Evolutionary conservation across 2,113 vertebrate species (phyloP), one percentile per base, ranked within the genome.

Genomic region (Lampris incognitus): DNA sequence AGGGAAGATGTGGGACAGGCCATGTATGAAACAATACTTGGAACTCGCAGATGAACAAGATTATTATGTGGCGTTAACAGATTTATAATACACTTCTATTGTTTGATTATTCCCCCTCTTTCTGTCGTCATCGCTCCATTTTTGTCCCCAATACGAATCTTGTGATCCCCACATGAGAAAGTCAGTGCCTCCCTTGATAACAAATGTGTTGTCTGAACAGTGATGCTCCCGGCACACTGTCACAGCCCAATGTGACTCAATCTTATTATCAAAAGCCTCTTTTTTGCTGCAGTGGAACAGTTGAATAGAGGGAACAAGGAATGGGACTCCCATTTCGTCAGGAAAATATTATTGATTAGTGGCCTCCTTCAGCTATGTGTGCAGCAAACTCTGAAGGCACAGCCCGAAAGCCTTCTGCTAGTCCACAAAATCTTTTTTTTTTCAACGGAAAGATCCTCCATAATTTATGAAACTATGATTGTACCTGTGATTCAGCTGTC

Each of bases 281-380:
- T 90, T 67, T 91, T 81, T 92, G 86, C 88, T 91, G 92, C 91
- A 88, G 87, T 88, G 89, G 82, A 85, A 84, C 72, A 74, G 56
- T 74, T 78, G 72, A 44, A 50, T 39, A 74, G 78, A 56, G 58
- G 66, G 41, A 64, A 69, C 54, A 86, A 72, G 85, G 83, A 87
- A 81, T 80, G 73, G 69, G 74, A 81, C 79, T 79, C 73, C 44
- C 76, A 66, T 80, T 82, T 74, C 88, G 78, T 76, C 78, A 81
- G 88, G 79, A 83, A 57, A 74, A 68, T 74, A 72, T 52, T 92
- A 93, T 93, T 86, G 92, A 92, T 94, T 85, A 60, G 79, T 91
- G 72, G 38, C 79, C 81, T 74, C 68, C 80, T 91, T 90, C 80
- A 88, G 89, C 90, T 85, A 76, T 84, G 72, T 84, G 76, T 80